These are phyloP conservation scores for Atrichornis clamosus DNA, from an alignment of 2,113 vertebrate species.

Conservation along the genomic window DNA sequence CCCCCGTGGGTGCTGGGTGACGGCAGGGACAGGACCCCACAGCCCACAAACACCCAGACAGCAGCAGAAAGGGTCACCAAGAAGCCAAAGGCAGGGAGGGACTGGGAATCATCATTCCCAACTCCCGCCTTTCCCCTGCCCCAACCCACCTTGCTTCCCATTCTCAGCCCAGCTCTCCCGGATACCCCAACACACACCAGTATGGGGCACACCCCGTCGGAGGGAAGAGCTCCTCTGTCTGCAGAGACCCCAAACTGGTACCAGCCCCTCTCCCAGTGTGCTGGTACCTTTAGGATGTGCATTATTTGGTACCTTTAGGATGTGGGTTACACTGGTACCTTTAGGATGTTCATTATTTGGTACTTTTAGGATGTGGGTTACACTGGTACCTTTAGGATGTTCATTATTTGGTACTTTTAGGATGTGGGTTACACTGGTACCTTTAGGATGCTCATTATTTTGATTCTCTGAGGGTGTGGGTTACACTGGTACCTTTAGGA, in stretches of 20 bases:
- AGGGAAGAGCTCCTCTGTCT: not conserved
- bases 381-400: not conserved
- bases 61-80: not conserved
- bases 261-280: not conserved
- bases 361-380: not conserved
- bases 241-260: fast-evolving
- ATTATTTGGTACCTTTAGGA: not conserved
- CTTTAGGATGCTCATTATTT: fast-evolving
- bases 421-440: not conserved
- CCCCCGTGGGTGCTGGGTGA: not conserved
- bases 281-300: not conserved
- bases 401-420: fast-evolving
- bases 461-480: not conserved
- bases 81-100: not conserved
- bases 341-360: not conserved
- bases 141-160: not conserved
- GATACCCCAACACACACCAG: not conserved
- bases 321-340: too few relatives aligned
- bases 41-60: not conserved
- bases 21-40: not conserved
- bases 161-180: fast-evolving
- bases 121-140: not conserved
- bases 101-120: not conserved
- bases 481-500: fast-evolving
- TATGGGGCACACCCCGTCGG: not conserved